Conservation (phyloP, 2,113 vertebrate genomes). For the Brienomyrus brachyistius region DNA sequence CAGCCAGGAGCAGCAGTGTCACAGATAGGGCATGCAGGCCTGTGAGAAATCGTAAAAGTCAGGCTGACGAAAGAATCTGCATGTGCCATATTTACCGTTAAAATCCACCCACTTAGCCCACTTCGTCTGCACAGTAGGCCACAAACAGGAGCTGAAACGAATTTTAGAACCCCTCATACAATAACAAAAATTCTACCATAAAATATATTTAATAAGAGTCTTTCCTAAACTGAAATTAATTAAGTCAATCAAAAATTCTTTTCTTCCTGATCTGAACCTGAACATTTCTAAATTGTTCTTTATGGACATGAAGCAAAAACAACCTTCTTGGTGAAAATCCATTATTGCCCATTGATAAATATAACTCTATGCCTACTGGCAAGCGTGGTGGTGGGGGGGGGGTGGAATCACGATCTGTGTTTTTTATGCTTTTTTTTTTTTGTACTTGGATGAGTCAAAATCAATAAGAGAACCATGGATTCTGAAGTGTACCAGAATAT, state of each 20-base stretch:
- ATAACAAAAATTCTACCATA: neutral
- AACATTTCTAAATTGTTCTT: neutral
- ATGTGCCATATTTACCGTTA: neutral
- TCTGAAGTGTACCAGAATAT: neutral
- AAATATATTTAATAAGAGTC: neutral
- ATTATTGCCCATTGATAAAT: neutral
- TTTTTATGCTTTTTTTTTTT: neutral
- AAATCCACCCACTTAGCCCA: neutral
- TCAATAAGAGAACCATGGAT: neutral
- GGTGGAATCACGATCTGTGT: neutral
- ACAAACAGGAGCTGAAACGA: neutral
- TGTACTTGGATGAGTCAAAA: neutral
- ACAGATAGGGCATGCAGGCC: slow-evolving; percentile 30
- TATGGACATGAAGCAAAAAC: neutral
- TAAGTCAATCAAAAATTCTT: neutral
- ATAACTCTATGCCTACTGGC: neutral
- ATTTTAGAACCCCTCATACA: neutral
- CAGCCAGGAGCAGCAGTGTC: slow-evolving; percentile 11
- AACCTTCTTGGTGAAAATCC: neutral
- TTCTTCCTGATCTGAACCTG: neutral
- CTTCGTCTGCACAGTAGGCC: neutral
- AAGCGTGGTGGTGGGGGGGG: neutral
- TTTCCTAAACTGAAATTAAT: neutral
- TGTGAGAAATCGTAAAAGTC: slow-evolving; percentile 1
- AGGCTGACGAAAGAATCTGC: neutral